phyloP scores from a whole-genome alignment of 2,113 vertebrate genomes.

The Leuciscus idus region DNA sequence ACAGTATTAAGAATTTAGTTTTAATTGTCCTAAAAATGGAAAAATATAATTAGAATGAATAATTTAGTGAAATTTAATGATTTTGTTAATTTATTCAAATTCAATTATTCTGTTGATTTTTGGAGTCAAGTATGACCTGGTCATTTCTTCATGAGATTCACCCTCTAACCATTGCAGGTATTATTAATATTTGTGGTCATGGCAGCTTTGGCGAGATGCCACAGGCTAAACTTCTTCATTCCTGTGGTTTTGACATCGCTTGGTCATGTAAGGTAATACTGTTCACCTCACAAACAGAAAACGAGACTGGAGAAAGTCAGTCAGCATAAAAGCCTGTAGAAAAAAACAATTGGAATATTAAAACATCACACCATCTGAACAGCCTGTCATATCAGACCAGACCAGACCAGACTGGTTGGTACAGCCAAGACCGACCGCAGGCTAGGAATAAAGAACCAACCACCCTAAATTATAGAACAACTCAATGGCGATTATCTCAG shows the following conservation, averaged over 20 bases:
- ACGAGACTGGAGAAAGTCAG: background rate
- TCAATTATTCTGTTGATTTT: background rate
- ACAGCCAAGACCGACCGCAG: background rate
- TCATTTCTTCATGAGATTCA: background rate
- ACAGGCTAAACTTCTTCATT: background rate
- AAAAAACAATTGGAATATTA: constrained; percentile 27
- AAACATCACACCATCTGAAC: constrained; percentile 15
- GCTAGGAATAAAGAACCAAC: constrained; percentile 4
- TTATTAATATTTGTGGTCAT: constrained; percentile 7
- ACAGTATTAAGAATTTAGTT: too few species aligned
- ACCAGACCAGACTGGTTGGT: constrained; percentile 12
- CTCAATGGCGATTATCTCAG: background rate
- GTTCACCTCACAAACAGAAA: background rate
- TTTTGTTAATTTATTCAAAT: background rate
- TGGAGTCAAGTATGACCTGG: background rate
- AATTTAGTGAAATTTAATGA: background rate
- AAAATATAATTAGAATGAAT: background rate
- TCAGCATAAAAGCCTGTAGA: background rate
- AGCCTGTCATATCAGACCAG: constrained; percentile 11
- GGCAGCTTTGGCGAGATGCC: background rate
- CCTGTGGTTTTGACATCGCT: constrained; percentile 5
- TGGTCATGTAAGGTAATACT: background rate
- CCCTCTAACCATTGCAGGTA: background rate
- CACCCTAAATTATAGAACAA: background rate
- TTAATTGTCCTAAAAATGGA: background rate